A percentile compares a stretch with the other conserved stretches of the same genome.
Conservation (phyloP, 2,113 vertebrate species). For the Reinhardtius hippoglossoides region DNA sequence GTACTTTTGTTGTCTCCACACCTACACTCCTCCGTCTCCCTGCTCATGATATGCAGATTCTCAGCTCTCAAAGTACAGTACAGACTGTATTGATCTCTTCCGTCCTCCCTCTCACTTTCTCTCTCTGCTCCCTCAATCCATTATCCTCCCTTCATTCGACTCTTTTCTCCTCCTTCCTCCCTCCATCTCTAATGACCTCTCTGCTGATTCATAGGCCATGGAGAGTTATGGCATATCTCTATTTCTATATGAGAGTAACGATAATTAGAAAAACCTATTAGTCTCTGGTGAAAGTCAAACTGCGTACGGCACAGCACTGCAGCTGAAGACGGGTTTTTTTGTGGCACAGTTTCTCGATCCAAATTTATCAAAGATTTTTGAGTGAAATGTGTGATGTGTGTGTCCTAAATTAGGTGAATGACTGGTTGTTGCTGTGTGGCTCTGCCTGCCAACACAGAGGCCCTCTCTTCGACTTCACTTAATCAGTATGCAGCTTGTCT, state of each 20-base stretch:
- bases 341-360: background rate
- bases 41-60: slow-evolving; percentile 56
- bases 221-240: slow-evolving; percentile 55
- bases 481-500: slow-evolving; percentile 74
- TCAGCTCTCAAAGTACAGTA: slow-evolving; percentile 57
- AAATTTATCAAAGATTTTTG: slow-evolving; percentile 18
- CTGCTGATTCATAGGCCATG: slow-evolving; percentile 63
- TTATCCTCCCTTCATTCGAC: slow-evolving; percentile 46
- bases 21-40: slow-evolving; percentile 35
- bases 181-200: slow-evolving; percentile 60
- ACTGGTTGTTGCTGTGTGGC: slow-evolving; percentile 71
- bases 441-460: slow-evolving; percentile 75
- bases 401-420: slow-evolving; percentile 77
- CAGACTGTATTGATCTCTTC: slow-evolving; percentile 69
- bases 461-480: slow-evolving; percentile 73
- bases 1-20: slow-evolving; percentile 24
- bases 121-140: slow-evolving; percentile 40
- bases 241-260: slow-evolving; percentile 33
- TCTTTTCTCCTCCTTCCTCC: slow-evolving; percentile 30
- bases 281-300: slow-evolving; percentile 38
- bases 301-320: background rate
- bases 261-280: slow-evolving; percentile 58
- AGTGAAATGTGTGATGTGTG: slow-evolving; percentile 14
- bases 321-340: slow-evolving; percentile 25
- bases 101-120: slow-evolving; percentile 26